Conservation (phyloP, 2,113 vertebrate species). For the Recurvirostra avosetta region DNA sequence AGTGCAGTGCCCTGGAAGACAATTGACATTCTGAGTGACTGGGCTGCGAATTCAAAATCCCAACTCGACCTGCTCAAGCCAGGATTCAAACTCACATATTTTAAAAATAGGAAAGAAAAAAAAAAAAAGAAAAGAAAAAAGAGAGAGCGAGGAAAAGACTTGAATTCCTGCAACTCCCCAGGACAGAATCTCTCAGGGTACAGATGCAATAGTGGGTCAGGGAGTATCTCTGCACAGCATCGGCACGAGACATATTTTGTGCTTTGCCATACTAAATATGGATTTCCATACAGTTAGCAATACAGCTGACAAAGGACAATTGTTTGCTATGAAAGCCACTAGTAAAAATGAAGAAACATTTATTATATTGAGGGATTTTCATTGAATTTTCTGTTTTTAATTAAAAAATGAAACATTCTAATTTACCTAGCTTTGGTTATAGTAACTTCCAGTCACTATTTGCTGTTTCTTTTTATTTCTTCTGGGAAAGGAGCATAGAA, state of each 20-base stretch:
- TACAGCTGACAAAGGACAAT: background rate
- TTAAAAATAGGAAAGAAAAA: background rate
- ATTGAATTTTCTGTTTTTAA: background rate
- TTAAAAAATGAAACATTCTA: background rate
- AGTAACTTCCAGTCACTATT: background rate
- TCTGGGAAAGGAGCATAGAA: background rate
- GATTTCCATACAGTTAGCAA: background rate
- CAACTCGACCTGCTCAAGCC: constrained; percentile 43
- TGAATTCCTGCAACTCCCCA: background rate
- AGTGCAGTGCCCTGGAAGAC: constrained; percentile 67
- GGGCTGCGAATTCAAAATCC: constrained; percentile 67
- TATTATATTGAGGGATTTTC: background rate
- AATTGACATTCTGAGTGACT: constrained; percentile 73
- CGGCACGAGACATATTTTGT: background rate
- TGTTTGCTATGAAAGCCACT: background rate
- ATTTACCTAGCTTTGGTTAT: background rate
- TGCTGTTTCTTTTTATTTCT: constrained; percentile 22
- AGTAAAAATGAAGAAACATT: background rate
- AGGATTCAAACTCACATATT: constrained; percentile 33
- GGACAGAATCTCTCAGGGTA: background rate
- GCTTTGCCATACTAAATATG: background rate
- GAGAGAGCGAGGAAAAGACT: background rate
- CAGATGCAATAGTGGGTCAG: background rate
- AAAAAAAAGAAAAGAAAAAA: background rate
- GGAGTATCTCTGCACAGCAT: background rate